Evolutionary conservation across 2,113 vertebrate species (phyloP).

Genomic region (Diadophis punctatus): DNA sequence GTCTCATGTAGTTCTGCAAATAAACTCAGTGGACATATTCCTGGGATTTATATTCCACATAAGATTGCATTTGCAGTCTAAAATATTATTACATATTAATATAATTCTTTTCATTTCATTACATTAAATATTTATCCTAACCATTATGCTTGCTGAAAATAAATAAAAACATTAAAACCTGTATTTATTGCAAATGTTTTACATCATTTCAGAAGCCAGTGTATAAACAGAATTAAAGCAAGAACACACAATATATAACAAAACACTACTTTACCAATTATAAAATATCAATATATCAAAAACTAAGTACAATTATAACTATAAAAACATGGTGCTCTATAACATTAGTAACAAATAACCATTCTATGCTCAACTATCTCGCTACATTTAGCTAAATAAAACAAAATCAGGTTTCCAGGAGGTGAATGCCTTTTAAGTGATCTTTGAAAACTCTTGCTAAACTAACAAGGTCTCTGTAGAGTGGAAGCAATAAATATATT

Average conservation of each 20-base stretch:
- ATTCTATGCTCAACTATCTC: not conserved
- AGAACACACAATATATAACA: not conserved
- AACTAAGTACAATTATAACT: not conserved
- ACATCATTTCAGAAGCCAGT: not conserved
- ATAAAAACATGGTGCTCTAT: not conserved
- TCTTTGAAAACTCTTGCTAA: not conserved
- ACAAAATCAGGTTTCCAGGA: not conserved
- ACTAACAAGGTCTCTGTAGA: not conserved
- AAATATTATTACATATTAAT: not conserved
- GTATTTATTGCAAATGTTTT: not conserved
- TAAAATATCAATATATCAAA: not conserved
- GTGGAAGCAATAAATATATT: not conserved
- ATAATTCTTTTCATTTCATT: not conserved
- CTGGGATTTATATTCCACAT: not conserved
- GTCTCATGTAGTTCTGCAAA: not conserved
- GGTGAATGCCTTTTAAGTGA: not conserved
- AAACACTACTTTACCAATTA: not conserved
- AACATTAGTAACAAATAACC: not conserved
- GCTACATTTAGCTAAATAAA: not conserved
- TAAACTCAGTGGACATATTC: not conserved
- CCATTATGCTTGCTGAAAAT: not conserved
- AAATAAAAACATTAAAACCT: not conserved
- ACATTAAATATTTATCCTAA: not conserved
- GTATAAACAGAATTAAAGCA: not conserved
- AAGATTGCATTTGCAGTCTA: not conserved